A percentile compares a stretch with the other conserved stretches of the same genome.
phyloP scores from a whole-genome alignment of 64 coral and sea anemone genomes.

The Montipora capricornis region DNA sequence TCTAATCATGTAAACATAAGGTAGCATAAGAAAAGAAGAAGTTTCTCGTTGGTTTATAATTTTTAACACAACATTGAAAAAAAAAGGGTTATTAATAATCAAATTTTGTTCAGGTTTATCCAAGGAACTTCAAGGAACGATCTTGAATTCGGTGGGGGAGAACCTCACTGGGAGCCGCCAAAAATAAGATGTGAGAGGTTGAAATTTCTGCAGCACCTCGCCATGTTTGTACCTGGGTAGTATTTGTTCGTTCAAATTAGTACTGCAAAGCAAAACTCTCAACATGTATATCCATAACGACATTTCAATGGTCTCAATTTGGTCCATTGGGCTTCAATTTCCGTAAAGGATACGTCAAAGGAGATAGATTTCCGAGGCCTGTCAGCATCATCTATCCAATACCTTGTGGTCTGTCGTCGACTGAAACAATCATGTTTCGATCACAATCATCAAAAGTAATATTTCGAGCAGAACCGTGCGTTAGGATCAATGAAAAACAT shows the following conservation, averaged over 20 bases:
- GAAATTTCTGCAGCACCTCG: too few relatives aligned
- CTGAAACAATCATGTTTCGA: constrained; percentile 30
- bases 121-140: neutral
- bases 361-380: constrained; percentile 18
- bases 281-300: neutral
- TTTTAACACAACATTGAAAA: too few relatives aligned
- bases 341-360: constrained; percentile 41
- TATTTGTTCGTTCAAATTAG: too few relatives aligned
- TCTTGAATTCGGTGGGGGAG: constrained; percentile 30
- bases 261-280: too few relatives aligned
- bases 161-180: constrained; percentile 6
- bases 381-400: constrained; percentile 34
- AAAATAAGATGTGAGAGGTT: neutral
- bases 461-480: neutral
- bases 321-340: constrained; percentile 25
- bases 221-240: too few relatives aligned
- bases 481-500: neutral
- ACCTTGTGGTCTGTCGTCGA: constrained; percentile 39
- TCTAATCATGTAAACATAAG: too few relatives aligned
- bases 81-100: too few relatives aligned
- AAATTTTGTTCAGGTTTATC: too few relatives aligned
- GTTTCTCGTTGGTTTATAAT: too few relatives aligned
- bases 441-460: neutral
- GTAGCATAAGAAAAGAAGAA: too few relatives aligned
- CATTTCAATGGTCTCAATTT: constrained; percentile 17